Percentiles rank a stretch among this genome's conserved stretches.
These are phyloP conservation scores for Ectobius pallidus DNA, from an alignment of 2,888 invertebrate species.

Conservation along the genomic window DNA sequence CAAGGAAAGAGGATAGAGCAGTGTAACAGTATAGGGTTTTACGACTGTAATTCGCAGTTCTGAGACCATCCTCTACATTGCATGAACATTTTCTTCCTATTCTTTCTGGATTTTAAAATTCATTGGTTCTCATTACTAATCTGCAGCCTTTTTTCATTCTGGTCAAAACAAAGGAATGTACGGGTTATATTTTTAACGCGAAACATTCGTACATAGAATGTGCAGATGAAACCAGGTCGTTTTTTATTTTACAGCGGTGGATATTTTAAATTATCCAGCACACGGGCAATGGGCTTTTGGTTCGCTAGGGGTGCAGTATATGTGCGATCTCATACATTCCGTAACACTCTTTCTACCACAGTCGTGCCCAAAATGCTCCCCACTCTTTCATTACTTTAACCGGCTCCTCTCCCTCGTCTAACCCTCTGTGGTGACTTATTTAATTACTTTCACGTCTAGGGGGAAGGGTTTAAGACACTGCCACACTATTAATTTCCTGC, in stretches of 20 bases:
- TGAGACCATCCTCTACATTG: no score
- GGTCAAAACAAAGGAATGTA: not conserved
- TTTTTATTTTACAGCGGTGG: conserved; percentile 1
- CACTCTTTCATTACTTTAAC: conserved; percentile 6
- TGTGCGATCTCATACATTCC: not conserved
- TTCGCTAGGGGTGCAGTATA: not conserved
- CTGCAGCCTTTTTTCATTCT: no score
- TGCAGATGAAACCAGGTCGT: not conserved
- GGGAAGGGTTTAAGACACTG: conserved; percentile 8
- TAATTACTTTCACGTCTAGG: conserved; percentile 25
- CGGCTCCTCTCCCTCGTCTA: not conserved
- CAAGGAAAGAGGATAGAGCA: no score
- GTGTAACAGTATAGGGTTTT: no score
- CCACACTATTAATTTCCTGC: conserved; percentile 28
- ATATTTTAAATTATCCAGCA: conserved; percentile 5
- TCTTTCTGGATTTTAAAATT: no score
- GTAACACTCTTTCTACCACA: not conserved
- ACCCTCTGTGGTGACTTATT: conserved; percentile 28
- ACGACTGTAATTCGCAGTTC: no score
- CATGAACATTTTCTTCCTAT: no score
- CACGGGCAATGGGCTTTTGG: not conserved
- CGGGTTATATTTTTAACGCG: not conserved
- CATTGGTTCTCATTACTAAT: no score
- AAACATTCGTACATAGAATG: not conserved
- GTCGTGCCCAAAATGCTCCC: not conserved